A percentile compares a stretch with the other conserved stretches of the same genome.
Conservation (phyloP, 2,888 invertebrate species). For the Tetrapedia diversipes region DNA sequence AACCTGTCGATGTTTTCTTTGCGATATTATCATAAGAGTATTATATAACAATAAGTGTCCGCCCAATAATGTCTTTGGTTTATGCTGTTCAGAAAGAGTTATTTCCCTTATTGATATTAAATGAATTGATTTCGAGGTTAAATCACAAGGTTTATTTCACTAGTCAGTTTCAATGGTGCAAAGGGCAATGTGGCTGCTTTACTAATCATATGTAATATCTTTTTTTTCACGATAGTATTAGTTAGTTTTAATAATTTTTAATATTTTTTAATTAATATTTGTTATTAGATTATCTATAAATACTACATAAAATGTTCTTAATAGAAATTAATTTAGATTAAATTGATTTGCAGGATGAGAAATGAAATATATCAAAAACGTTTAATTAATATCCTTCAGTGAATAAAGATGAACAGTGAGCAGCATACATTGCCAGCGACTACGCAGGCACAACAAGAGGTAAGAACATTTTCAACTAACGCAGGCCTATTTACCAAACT, state of each 20-base stretch:
- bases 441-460: constrained; percentile 83
- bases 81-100: constrained; percentile 3
- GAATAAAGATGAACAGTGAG: constrained; percentile 82
- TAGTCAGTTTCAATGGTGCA: constrained; percentile 24
- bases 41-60: constrained; percentile 52
- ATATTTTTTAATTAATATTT: not conserved
- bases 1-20: constrained; percentile 1
- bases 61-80: constrained; percentile 21
- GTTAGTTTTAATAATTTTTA: not conserved
- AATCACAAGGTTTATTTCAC: constrained; percentile 30
- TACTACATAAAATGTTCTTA: not conserved
- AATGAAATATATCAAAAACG: constrained; percentile 73
- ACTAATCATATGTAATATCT: constrained; percentile 4
- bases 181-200: constrained; percentile 19
- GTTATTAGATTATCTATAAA: not conserved
- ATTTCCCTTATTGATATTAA: constrained; percentile 22
- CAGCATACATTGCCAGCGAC: constrained; percentile 82
- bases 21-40: constrained; percentile 29
- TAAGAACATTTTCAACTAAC: constrained; percentile 66
- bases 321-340: constrained; percentile 13
- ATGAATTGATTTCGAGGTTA: constrained; percentile 58
- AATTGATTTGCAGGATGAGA: constrained; percentile 74
- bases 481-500: constrained; percentile 73
- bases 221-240: not conserved
- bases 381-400: constrained; percentile 75